phyloP scores from a whole-genome alignment of 2,113 vertebrate genomes.

The Globicephala melas region DNA sequence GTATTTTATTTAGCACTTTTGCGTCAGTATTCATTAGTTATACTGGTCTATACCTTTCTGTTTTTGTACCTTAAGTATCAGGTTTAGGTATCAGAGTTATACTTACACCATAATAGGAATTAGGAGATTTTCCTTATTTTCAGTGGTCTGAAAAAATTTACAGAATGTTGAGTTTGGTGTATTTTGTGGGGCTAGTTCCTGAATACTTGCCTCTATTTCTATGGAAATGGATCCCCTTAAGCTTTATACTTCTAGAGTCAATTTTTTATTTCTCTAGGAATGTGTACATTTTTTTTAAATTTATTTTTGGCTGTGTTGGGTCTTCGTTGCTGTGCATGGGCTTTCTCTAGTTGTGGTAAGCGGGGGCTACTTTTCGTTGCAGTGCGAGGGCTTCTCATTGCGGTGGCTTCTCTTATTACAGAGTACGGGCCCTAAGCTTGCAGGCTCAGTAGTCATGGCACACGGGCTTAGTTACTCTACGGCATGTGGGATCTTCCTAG shows the following conservation, averaged over 20 bases:
- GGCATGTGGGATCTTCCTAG: too few species aligned
- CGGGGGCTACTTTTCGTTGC: neutral
- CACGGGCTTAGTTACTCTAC: neutral
- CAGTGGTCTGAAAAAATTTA: neutral
- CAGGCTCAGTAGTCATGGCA: neutral
- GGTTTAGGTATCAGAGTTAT: neutral
- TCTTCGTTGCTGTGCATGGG: neutral
- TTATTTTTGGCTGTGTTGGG: neutral
- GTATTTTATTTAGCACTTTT: neutral
- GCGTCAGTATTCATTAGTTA: neutral
- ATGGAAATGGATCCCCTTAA: neutral
- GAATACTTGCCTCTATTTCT: neutral
- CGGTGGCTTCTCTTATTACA: neutral
- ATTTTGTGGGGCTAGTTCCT: neutral
- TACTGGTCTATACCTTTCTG: neutral
- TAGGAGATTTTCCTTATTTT: neutral
- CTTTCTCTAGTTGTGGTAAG: too few species aligned
- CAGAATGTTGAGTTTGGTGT: neutral
- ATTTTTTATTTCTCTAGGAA: neutral
- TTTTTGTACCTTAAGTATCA: neutral
- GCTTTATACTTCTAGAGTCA: neutral
- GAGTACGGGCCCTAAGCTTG: neutral
- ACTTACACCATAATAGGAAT: neutral
- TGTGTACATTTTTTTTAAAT: accelerated
- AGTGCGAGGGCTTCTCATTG: neutral